These are phyloP conservation scores for Alectura lathami DNA, from an alignment of 2,113 vertebrate genomes.

Conservation along the genomic window DNA sequence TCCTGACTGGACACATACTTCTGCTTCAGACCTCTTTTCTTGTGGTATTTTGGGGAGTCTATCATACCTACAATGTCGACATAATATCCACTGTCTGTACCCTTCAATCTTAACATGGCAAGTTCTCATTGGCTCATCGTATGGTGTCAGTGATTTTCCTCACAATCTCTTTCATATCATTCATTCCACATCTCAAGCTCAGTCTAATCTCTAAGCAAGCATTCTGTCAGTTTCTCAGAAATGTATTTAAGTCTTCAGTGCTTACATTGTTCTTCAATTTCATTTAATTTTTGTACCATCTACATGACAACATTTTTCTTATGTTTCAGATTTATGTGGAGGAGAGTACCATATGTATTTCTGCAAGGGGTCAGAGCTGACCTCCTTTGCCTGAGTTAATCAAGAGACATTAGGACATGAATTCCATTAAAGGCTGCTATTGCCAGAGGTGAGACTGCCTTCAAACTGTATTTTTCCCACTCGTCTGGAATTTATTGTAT, in stretches of 20 bases:
- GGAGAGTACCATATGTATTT: neutral
- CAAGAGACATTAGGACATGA: neutral
- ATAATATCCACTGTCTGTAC: neutral
- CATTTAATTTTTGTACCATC: neutral
- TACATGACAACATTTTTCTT: neutral
- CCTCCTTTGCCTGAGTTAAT: neutral
- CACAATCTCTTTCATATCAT: neutral
- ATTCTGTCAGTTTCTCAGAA: neutral
- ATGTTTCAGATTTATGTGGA: neutral
- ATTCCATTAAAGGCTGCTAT: neutral
- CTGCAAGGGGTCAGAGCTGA: neutral
- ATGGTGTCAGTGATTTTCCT: neutral
- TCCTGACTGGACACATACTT: neutral
- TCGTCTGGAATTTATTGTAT: neutral
- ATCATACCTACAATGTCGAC: neutral
- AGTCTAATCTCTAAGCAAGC: neutral
- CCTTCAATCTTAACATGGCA: neutral
- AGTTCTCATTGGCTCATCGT: neutral
- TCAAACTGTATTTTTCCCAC: neutral
- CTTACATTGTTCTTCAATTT: neutral
- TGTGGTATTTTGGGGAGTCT: neutral
- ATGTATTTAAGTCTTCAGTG: neutral
- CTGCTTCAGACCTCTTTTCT: neutral
- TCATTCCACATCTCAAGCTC: neutral
- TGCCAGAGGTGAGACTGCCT: neutral